Evolutionary conservation across 2,113 vertebrate species (phyloP), one percentile per base, ranked within the genome.

Genomic region (Chaetops frenatus): DNA sequence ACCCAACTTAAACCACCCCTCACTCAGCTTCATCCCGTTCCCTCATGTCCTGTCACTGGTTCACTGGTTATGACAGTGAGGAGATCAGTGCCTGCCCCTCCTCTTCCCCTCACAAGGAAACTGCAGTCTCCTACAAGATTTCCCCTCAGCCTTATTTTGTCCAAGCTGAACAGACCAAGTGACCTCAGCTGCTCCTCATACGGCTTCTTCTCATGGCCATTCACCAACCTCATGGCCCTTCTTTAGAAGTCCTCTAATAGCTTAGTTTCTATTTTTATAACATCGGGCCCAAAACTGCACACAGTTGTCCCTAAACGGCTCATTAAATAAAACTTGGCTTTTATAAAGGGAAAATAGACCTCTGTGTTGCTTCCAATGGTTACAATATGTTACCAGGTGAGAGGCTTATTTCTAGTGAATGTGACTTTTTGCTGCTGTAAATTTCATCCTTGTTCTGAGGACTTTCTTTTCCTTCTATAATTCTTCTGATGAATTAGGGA

Each of bases 161-260:
- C n/a, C 25, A 69, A 40, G 40, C 53, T 89, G n/a, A 47, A n/a
- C 58, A 61, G 29, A 40, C 5, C n/a, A n/a, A 47, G 40, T 61
- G 24, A 40, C 16, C 24, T 67, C 38, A 67, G 47, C 20, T 1
- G 3, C 20, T 40, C 38, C n/a, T 53, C n/a, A 28, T 11, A n/a
- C 0, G 0, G 9, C 54, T 47, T 76, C 17, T 9, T 13, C 11
- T 67, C 53, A 15, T 31, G 53, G 28, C 28, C 7, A 16, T 67
- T 47, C 53, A 47, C 11, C 24, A 47, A 31, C 53, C 38, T 60
- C n/a, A 21, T 31, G 20, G 13, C 27, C n/a, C n/a, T 67, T 9
- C 20, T 89, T 50, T 67, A n/a, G 20, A 27, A 6, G 16, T 7
- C 10, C 16, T 82, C 21, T 82, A 47, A 53, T 12, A 40, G 21